Percentiles rank a stretch among this genome's conserved stretches.
These are phyloP conservation scores for Temnothorax unifasciatus DNA, from an alignment of 2,888 invertebrate species.

Conservation along the genomic window DNA sequence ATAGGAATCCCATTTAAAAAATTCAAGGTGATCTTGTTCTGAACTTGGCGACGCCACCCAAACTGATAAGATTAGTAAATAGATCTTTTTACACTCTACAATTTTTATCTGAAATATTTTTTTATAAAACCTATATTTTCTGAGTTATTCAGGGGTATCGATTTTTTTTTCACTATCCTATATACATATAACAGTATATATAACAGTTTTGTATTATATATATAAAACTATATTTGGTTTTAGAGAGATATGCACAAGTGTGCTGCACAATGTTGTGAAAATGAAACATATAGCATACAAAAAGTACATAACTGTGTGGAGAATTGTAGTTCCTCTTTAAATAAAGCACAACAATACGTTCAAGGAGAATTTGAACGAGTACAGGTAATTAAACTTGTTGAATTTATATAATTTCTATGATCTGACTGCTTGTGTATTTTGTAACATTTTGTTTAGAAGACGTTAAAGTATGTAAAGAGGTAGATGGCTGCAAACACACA, in stretches of 20 bases:
- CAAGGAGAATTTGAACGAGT: constrained; percentile 88
- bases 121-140: no score
- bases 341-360: constrained; percentile 93
- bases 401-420: constrained; percentile 6
- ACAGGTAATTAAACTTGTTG: constrained; percentile 85
- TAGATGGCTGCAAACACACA: not conserved
- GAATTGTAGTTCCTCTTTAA: constrained; percentile 91
- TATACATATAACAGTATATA: no score
- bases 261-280: constrained; percentile 95
- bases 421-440: not conserved
- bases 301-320: constrained; percentile 94
- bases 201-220: not conserved
- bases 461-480: not conserved
- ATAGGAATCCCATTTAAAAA: no score
- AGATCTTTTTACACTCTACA: no score
- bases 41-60: no score
- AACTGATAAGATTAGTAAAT: no score
- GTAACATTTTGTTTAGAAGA: not conserved
- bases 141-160: no score
- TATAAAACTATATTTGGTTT: constrained; percentile 24
- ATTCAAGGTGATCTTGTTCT: no score
- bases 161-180: no score
- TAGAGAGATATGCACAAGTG: constrained; percentile 96
- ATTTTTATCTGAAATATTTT: no score
- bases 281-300: constrained; percentile 90